Evolutionary conservation across 2,888 invertebrate genomes (phyloP).

Genomic region (Anthophora plumipes): DNA sequence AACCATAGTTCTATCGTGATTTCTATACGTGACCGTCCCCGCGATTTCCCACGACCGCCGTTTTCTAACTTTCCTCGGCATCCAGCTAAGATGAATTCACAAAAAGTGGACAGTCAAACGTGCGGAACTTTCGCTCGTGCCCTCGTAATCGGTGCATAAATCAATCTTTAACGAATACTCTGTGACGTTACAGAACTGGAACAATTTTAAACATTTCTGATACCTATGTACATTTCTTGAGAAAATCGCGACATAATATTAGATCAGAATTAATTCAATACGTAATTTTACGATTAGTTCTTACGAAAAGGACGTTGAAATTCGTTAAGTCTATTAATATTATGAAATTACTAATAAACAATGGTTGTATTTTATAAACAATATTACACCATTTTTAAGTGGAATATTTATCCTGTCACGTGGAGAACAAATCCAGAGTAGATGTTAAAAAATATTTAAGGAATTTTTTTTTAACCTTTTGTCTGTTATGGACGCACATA

Average conservation of each 20-base stretch:
- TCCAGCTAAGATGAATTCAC: conserved; percentile 46
- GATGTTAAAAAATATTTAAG: too few relatives aligned
- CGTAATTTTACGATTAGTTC: background rate
- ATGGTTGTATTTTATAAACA: too few relatives aligned
- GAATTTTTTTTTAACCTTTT: too few relatives aligned
- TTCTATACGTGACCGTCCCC: conserved; percentile 44
- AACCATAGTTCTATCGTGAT: conserved; percentile 27
- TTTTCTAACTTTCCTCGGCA: conserved; percentile 61
- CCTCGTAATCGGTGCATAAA: conserved; percentile 25
- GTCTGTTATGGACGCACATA: too few relatives aligned
- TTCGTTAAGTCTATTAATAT: too few relatives aligned
- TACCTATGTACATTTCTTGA: background rate
- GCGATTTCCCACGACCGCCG: conserved; percentile 55
- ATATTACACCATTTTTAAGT: too few relatives aligned
- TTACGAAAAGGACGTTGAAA: background rate
- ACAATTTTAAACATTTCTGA: background rate
- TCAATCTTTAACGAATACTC: conserved; percentile 9
- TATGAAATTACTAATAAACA: too few relatives aligned
- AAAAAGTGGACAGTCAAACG: conserved; percentile 45
- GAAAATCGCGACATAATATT: background rate
- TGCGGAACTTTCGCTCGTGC: conserved; percentile 48
- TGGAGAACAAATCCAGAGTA: too few relatives aligned
- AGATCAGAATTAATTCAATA: background rate
- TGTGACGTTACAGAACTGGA: background rate
- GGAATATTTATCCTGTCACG: too few relatives aligned